Percentiles rank a stretch among this genome's conserved stretches.
Evolutionary conservation across 2,113 vertebrate genomes (phyloP).

Genomic region (Paratilapia polleni): DNA sequence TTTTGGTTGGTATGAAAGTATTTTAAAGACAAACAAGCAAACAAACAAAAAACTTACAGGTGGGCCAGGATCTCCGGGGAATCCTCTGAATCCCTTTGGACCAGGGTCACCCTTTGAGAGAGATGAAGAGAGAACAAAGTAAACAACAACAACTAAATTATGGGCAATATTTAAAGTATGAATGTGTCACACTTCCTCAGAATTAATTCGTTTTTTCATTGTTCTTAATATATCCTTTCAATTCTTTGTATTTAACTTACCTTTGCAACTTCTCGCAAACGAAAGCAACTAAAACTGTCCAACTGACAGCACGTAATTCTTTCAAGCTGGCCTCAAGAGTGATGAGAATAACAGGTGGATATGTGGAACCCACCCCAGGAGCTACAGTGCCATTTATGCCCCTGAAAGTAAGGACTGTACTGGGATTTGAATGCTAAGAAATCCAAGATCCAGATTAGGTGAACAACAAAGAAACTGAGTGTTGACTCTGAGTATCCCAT

Average conservation of each 20-base stretch:
- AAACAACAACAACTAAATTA: neutral
- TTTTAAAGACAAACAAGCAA: neutral
- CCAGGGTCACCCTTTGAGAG: slow-evolving; percentile 86
- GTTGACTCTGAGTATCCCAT: neutral
- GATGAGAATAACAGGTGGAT: no score
- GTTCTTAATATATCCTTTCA: neutral
- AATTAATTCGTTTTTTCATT: neutral
- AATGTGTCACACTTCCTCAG: neutral
- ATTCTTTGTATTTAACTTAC: neutral
- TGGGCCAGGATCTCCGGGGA: slow-evolving; percentile 75
- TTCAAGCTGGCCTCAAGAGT: neutral
- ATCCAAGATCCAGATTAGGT: no score
- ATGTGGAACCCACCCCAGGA: no score
- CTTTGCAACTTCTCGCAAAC: neutral
- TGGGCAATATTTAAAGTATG: neutral
- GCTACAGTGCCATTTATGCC: no score
- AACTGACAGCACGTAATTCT: no score
- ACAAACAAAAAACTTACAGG: slow-evolving; percentile 76
- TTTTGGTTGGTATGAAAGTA: neutral
- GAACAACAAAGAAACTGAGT: neutral
- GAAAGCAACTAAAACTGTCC: no score
- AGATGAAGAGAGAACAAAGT: slow-evolving; percentile 20
- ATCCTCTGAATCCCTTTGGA: slow-evolving; percentile 81
- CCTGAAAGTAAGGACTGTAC: no score
- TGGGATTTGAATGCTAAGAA: no score